Evolutionary conservation across 2,797 vertebrate genomes (phyloP).

Genomic region (Craterocephalus amniculus): DNA sequence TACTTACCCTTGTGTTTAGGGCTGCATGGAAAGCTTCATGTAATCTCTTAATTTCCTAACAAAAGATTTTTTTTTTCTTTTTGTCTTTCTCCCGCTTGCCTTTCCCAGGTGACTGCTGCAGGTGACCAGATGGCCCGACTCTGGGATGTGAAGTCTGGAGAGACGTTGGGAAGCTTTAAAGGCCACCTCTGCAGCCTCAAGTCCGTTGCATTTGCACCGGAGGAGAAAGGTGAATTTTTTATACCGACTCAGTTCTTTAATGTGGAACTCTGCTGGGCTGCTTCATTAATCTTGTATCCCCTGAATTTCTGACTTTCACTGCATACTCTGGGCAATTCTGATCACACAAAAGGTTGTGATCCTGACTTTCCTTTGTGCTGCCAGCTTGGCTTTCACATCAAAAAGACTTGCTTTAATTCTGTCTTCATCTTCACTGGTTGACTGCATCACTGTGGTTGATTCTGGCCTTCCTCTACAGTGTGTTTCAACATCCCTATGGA

Average conservation of each 20-base stretch:
- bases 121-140: slow-evolving; percentile 95
- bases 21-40: background rate
- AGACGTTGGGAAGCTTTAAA: slow-evolving; percentile 91
- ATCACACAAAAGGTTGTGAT: background rate
- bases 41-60: background rate
- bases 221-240: slow-evolving; percentile 85
- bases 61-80: background rate
- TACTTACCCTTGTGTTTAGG: background rate
- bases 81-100: background rate
- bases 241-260: background rate
- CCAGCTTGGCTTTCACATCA: background rate
- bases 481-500: no score
- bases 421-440: no score
- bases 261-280: background rate
- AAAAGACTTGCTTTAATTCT: no score
- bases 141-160: slow-evolving; percentile 91
- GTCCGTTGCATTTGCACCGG: slow-evolving; percentile 91
- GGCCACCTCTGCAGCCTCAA: slow-evolving; percentile 98
- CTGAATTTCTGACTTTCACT: background rate
- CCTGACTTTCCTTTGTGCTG: background rate
- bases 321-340: background rate
- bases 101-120: slow-evolving; percentile 91
- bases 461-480: no score
- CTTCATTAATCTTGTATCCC: background rate
- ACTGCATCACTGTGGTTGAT: no score